Evolutionary conservation across 2,888 invertebrate genomes (phyloP), one percentile per base, ranked within the genome.

Genomic region (Bellardia pandia): DNA sequence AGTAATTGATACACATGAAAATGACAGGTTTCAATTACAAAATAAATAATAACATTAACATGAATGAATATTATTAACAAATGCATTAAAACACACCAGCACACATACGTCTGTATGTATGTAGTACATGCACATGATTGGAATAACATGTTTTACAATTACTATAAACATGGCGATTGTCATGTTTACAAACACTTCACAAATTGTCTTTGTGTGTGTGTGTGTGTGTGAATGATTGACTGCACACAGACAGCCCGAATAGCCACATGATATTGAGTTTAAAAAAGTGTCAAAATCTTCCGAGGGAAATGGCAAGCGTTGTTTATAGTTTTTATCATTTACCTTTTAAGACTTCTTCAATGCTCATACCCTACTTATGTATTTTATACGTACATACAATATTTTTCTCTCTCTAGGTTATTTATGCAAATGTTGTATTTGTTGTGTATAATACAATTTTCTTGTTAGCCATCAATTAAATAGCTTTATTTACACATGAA

Each of bases 11-110:
- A 89, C 88, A 81, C 78, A 88, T 89, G 86, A 85, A 88, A 88
- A 78, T 86, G 89, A 85, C 85, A 88, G 86, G 88, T 86, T 89
- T 89, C 88, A 89, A 89, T 89, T 89, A 89, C 85, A 85, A 81
- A 81, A 71, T 75, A 86, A 72, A 85, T 79, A 81, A 71, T 75
- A 86, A 72, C 86, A 81, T 58, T 85, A 80, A 72, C 81, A 79
- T 82, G 71, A 83, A 84, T 83, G 58, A 69, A 75, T 85, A 66
- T 64, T 42, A 82, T 76, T 82, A 82, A 76, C 69, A 71, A 83
- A 76, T 71, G 64, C 72, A 80, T 56, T 80, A 60, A 80, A 53
- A 14, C 16, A 58, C 51, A 51, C 71, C 66, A 40, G 60, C 53
- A 64, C 58, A 66, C 53, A 64, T 51, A 66, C 30, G 42, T 16